Percentiles rank a stretch among this genome's conserved stretches.
These are phyloP conservation scores for Sturmia bella DNA, from an alignment of 2,888 invertebrate species.

Conservation along the genomic window DNA sequence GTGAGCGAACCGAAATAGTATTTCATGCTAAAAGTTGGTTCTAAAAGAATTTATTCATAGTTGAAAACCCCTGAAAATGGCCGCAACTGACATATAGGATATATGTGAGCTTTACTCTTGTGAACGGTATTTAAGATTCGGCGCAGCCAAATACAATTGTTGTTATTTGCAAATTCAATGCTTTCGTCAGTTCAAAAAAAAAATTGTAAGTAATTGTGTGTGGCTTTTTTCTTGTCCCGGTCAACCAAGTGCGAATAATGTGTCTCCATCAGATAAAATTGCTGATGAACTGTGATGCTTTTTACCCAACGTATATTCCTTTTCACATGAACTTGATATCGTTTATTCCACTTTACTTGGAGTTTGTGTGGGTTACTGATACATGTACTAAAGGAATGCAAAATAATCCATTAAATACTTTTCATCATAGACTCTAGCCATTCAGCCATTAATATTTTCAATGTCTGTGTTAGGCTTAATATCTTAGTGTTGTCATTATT, in stretches of 20 bases:
- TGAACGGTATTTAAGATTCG: too few relatives aligned
- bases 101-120: too few relatives aligned
- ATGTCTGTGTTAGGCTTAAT: conserved; percentile 47
- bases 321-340: conserved; percentile 38
- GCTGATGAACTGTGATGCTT: conserved; percentile 69
- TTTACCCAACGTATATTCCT: conserved; percentile 35
- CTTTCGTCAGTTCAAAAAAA: not conserved
- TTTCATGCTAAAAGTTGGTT: too few relatives aligned
- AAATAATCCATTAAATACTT: conserved; percentile 21
- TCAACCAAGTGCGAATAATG: conserved; percentile 75
- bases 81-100: too few relatives aligned
- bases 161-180: conserved; percentile 28
- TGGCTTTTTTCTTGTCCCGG: conserved; percentile 49
- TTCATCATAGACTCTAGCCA: not conserved
- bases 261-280: conserved; percentile 76
- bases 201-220: not conserved
- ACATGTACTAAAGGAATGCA: conserved; percentile 45
- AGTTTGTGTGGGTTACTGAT: conserved; percentile 10
- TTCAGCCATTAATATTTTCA: conserved; percentile 8
- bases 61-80: too few relatives aligned
- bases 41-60: too few relatives aligned
- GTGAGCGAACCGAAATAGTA: too few relatives aligned
- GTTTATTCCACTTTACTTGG: conserved; percentile 34
- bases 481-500: conserved; percentile 51
- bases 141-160: conserved; percentile 19